phyloP scores from a whole-genome alignment of 2,888 invertebrate species.

The Drosophila atripex region DNA sequence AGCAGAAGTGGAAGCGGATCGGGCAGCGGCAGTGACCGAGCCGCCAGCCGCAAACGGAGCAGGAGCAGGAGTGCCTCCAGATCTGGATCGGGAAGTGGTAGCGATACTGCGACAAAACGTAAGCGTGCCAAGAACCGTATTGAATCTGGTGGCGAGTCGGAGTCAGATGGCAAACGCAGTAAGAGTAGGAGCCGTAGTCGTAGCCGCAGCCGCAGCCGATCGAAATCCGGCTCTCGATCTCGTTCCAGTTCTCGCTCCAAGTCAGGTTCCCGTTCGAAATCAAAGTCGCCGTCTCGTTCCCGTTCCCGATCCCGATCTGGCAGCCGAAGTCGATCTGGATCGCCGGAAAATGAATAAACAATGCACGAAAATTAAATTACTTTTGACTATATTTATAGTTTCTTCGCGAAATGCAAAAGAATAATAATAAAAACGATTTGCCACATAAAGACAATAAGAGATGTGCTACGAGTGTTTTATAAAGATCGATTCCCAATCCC shows the following conservation, averaged over 20 bases:
- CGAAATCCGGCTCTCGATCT: slow-evolving; percentile 48
- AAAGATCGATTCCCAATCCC: not conserved
- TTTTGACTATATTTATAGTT: slow-evolving; percentile 41
- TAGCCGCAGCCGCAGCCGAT: slow-evolving; percentile 18
- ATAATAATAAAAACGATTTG: slow-evolving; percentile 27
- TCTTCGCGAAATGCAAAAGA: slow-evolving; percentile 27
- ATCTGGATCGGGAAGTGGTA: slow-evolving; percentile 70
- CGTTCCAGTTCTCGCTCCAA: slow-evolving; percentile 69
- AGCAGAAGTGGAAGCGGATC: slow-evolving; percentile 52
- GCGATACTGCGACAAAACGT: slow-evolving; percentile 60
- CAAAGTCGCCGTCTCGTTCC: slow-evolving; percentile 65
- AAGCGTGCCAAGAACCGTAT: slow-evolving; percentile 69
- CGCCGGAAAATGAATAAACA: slow-evolving; percentile 42
- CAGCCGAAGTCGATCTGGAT: slow-evolving; percentile 61
- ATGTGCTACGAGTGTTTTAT: slow-evolving; percentile 12
- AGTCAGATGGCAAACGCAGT: slow-evolving; percentile 27
- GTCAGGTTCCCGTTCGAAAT: slow-evolving; percentile 59
- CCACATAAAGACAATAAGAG: slow-evolving; percentile 10
- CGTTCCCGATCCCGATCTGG: slow-evolving; percentile 49
- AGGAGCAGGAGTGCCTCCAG: slow-evolving; percentile 61
- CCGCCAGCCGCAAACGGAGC: slow-evolving; percentile 63
- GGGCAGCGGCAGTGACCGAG: slow-evolving; percentile 69
- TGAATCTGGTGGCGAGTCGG: slow-evolving; percentile 74
- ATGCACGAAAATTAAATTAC: slow-evolving; percentile 8
- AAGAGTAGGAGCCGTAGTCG: not conserved